These are phyloP conservation scores for Alouatta caraya DNA, from an alignment of 2,797 vertebrate species.

Conservation along the genomic window DNA sequence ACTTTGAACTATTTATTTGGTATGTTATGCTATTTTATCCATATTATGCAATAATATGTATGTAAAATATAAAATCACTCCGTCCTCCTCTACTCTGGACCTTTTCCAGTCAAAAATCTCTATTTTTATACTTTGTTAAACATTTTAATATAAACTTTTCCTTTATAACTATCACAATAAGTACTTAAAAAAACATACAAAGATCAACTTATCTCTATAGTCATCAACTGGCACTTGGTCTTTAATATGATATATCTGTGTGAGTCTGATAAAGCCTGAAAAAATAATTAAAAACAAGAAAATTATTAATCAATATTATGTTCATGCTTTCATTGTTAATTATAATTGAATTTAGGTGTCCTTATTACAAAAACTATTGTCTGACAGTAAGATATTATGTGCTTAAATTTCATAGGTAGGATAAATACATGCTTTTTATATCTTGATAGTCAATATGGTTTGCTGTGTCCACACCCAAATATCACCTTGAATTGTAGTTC, in stretches of 20 bases:
- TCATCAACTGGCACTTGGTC: neutral
- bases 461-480: neutral
- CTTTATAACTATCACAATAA: neutral
- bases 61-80: neutral
- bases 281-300: neutral
- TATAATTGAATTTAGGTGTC: neutral
- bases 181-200: neutral
- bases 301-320: neutral
- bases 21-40: neutral
- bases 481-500: neutral
- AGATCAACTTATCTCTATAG: neutral
- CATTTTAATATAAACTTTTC: neutral
- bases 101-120: neutral
- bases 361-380: neutral
- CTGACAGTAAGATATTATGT: neutral
- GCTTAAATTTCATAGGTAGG: neutral
- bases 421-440: neutral
- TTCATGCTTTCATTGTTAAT: neutral
- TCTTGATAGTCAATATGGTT: neutral
- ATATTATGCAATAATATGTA: neutral
- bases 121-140: neutral
- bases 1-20: neutral
- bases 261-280: neutral
- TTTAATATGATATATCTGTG: neutral
- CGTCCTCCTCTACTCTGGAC: neutral